A percentile compares a stretch with the other conserved stretches of the same genome.
Evolutionary conservation across 2,888 invertebrate species (phyloP).

Genomic region (Scaptomyza tumidula): DNA sequence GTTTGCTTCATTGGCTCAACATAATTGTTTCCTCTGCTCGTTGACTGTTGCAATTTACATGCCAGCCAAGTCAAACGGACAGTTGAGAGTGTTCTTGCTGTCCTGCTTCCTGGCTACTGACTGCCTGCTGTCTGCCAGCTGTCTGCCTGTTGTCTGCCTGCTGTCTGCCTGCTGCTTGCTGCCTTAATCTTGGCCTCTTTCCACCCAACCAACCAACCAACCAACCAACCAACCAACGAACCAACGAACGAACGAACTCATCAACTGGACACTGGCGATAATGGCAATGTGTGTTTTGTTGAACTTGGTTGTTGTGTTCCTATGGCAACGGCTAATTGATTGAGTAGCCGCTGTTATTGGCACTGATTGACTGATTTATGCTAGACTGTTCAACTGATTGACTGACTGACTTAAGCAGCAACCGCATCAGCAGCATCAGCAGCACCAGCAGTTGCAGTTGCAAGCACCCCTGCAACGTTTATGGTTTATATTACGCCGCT

Average conservation of each 20-base stretch:
- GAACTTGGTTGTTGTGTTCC: not conserved
- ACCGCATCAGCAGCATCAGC: not conserved
- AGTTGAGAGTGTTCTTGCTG: constrained; percentile 24
- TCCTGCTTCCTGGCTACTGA: constrained; percentile 1
- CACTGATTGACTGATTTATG: constrained; percentile 50
- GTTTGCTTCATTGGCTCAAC: constrained; percentile 73
- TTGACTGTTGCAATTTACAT: constrained; percentile 60
- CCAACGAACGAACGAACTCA: not conserved
- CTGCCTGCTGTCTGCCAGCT: not conserved
- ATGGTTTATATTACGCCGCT: not conserved
- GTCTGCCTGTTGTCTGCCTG: constrained; percentile 3
- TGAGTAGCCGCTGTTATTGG: constrained; percentile 55
- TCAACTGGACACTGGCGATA: constrained; percentile 35
- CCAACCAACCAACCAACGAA: not conserved
- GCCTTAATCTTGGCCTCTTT: constrained; percentile 21
- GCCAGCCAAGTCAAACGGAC: constrained; percentile 43
- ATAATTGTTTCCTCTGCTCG: constrained; percentile 72
- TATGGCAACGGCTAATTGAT: constrained; percentile 57
- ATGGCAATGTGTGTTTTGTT: constrained; percentile 35
- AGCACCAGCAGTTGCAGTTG: not conserved
- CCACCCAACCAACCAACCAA: not conserved
- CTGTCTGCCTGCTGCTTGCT: not conserved
- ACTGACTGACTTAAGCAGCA: constrained; percentile 8
- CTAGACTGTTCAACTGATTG: constrained; percentile 11
- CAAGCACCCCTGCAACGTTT: constrained; percentile 10